phyloP scores from a whole-genome alignment of 2,113 vertebrate genomes.

The Sapajus apella region DNA sequence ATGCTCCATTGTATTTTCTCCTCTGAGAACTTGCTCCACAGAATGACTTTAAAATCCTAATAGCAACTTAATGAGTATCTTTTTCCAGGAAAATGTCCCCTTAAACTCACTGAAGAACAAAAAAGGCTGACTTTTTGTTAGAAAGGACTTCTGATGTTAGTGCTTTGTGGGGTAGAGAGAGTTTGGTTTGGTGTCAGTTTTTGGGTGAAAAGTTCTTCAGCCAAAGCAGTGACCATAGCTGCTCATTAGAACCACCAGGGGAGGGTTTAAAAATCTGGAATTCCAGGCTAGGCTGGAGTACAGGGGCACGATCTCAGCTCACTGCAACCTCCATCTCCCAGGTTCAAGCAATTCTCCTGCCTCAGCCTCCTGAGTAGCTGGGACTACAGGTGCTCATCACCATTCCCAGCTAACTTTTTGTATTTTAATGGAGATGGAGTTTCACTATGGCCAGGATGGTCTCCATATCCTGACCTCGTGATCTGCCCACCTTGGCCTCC shows the following conservation, averaged over 20 bases:
- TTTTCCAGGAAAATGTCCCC: not conserved
- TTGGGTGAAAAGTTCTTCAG: not conserved
- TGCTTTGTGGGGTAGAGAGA: not conserved
- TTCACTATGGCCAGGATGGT: too few species aligned
- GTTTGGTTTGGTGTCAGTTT: not conserved
- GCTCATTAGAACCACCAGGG: not conserved
- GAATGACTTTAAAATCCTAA: not conserved
- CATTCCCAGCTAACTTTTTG: too few species aligned
- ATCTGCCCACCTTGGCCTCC: too few species aligned
- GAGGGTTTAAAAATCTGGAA: not conserved
- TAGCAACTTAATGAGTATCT: not conserved
- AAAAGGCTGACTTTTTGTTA: not conserved
- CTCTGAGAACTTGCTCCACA: not conserved
- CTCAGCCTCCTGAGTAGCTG: too few species aligned
- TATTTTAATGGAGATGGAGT: too few species aligned
- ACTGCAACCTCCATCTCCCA: too few species aligned
- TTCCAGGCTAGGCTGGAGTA: not conserved
- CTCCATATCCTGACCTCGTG: too few species aligned
- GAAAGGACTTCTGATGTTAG: not conserved
- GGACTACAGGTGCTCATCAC: too few species aligned
- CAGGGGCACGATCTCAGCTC: too few species aligned
- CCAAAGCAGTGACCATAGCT: not conserved
- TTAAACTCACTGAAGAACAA: not conserved
- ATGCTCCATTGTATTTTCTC: not conserved
- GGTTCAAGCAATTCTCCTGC: too few species aligned